phyloP scores from a whole-genome alignment of 2,797 vertebrate species.

The Naso thynnoides region DNA sequence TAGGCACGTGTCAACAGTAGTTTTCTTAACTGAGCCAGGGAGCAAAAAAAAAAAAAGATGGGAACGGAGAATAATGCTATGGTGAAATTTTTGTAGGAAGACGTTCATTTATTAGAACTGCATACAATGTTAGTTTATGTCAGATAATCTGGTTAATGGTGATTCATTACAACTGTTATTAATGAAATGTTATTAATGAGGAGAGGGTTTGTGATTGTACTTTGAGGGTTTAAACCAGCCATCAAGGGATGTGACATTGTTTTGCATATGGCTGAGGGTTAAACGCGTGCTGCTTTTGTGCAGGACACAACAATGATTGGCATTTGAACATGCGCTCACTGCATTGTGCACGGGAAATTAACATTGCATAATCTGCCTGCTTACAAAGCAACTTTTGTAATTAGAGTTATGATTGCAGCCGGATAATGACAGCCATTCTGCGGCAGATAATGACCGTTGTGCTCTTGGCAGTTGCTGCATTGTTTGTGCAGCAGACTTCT shows the following conservation, averaged over 20 bases:
- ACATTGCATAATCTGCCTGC: slow-evolving; percentile 83
- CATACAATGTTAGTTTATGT: slow-evolving; percentile 72
- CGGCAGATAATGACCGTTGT: slow-evolving; percentile 79
- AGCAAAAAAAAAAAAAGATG: too few relatives aligned
- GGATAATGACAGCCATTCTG: slow-evolving; percentile 81
- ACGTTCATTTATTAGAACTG: slow-evolving; percentile 65
- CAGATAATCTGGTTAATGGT: slow-evolving; percentile 67
- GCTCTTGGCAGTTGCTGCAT: slow-evolving; percentile 75
- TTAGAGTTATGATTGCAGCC: slow-evolving; percentile 85
- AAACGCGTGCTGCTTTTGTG: slow-evolving; percentile 59
- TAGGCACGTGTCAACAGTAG: too few relatives aligned
- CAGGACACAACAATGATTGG: slow-evolving; percentile 70
- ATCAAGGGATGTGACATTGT: slow-evolving; percentile 22
- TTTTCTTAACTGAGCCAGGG: too few relatives aligned
- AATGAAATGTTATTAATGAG: slow-evolving; percentile 73
- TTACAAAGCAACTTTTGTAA: slow-evolving; percentile 87
- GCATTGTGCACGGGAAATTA: slow-evolving; percentile 78
- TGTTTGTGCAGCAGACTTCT: slow-evolving; percentile 81
- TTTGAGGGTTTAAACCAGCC: slow-evolving; percentile 32
- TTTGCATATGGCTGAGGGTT: slow-evolving; percentile 54
- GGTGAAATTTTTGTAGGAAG: slow-evolving; percentile 58
- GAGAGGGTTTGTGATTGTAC: slow-evolving; percentile 41
- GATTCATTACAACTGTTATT: slow-evolving; percentile 70
- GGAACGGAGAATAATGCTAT: too few relatives aligned
- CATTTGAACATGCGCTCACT: slow-evolving; percentile 74